A percentile compares a stretch with the other conserved stretches of the same genome.
Evolutionary conservation across 2,888 invertebrate species (phyloP).

Genomic region (Tenthredo scrophulariae): DNA sequence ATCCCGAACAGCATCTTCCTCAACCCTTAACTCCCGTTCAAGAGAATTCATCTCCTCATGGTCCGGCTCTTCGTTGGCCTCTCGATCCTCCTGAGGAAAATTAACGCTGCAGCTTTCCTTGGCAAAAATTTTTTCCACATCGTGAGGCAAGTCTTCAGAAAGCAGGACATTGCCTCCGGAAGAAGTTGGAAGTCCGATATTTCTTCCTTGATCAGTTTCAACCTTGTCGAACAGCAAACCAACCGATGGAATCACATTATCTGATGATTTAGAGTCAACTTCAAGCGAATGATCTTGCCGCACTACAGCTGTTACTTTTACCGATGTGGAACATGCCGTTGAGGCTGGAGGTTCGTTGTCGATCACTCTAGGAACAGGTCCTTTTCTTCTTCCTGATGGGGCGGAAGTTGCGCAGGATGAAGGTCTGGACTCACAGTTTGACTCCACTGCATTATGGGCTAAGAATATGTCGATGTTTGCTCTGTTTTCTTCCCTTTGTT

Average conservation of each 20-base stretch:
- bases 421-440: constrained; percentile 70
- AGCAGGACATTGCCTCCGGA: background rate
- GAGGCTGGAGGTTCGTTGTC: background rate
- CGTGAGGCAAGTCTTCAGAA: background rate
- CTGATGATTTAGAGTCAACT: background rate
- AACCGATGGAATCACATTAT: background rate
- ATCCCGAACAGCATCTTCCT: constrained; percentile 29
- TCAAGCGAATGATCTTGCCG: constrained; percentile 17
- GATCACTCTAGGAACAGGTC: constrained; percentile 37
- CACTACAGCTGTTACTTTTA: background rate
- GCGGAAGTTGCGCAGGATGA: constrained; percentile 62
- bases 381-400: constrained; percentile 54
- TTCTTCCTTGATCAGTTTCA: background rate
- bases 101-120: constrained; percentile 2
- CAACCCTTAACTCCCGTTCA: background rate
- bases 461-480: constrained; percentile 83
- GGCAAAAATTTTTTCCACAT: background rate
- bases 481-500: constrained; percentile 79
- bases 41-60: background rate
- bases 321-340: background rate
- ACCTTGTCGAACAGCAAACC: background rate
- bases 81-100: background rate
- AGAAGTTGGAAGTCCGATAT: background rate
- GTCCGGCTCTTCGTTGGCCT: background rate
- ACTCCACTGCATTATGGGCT: constrained; percentile 79